These are phyloP conservation scores for Lepidurus arcticus DNA, from an alignment of 1,140 invertebrate species.

Conservation along the genomic window DNA sequence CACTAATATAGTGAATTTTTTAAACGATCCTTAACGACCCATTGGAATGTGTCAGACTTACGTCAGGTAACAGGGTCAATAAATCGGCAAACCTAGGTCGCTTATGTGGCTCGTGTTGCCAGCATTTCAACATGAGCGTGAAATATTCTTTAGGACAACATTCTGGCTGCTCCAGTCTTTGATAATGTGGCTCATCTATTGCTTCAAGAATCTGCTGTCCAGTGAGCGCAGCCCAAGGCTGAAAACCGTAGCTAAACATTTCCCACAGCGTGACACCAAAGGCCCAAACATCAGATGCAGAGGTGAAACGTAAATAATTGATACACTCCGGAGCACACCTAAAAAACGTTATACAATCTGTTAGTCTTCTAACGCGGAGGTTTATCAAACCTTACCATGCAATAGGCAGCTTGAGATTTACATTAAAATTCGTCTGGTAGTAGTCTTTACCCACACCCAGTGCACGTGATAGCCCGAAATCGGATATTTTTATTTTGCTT, in stretches of 20 bases:
- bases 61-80: slow-evolving; percentile 67
- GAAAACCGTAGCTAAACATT: slow-evolving; percentile 94
- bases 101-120: slow-evolving; percentile 84
- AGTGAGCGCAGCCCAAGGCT: slow-evolving; percentile 92
- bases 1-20: slow-evolving; percentile 44
- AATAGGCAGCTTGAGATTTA: slow-evolving; percentile 94
- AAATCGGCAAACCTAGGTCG: slow-evolving; percentile 88
- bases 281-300: slow-evolving; percentile 94
- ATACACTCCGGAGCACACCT: slow-evolving; percentile 97
- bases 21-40: background rate
- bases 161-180: slow-evolving; percentile 84
- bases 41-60: slow-evolving; percentile 41
- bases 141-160: slow-evolving; percentile 93
- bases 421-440: slow-evolving; percentile 97
- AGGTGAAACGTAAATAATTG: slow-evolving; percentile 90
- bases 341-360: slow-evolving; percentile 31
- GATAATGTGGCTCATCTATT: slow-evolving; percentile 85
- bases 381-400: slow-evolving; percentile 68
- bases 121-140: slow-evolving; percentile 87
- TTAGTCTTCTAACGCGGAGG: background rate
- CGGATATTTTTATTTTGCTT: slow-evolving; percentile 95
- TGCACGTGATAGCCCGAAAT: slow-evolving; percentile 91
- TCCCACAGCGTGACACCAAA: slow-evolving; percentile 98
- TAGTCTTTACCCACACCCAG: slow-evolving; percentile 98
- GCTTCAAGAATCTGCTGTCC: slow-evolving; percentile 93